A percentile compares a stretch with the other conserved stretches of the same genome.
phyloP scores from a whole-genome alignment of 2,797 vertebrate species.

The Gymnothorax javanicus region DNA sequence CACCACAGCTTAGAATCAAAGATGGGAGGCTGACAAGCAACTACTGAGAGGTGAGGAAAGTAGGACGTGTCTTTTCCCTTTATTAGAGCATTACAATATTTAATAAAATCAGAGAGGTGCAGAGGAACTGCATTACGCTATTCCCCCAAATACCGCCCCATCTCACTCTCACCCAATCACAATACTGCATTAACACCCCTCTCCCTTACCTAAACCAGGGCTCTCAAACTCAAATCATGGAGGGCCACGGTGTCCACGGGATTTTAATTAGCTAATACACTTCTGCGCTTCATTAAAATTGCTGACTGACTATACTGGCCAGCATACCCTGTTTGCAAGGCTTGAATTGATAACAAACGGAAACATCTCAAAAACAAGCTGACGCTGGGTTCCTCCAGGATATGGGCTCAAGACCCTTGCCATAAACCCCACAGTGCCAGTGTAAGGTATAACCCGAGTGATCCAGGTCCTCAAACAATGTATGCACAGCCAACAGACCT shows the following conservation, averaged over 20 bases:
- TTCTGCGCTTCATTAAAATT: too few species aligned
- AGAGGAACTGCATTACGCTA: not conserved
- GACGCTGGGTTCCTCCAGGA: too few species aligned
- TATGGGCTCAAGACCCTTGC: too few species aligned
- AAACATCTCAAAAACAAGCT: too few species aligned
- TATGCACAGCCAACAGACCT: not conserved
- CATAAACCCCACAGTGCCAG: not conserved
- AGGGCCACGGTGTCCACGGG: too few species aligned
- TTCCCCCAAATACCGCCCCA: not conserved
- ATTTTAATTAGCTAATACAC: too few species aligned
- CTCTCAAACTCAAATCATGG: too few species aligned
- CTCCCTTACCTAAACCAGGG: too few species aligned
- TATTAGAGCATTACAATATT: not conserved
- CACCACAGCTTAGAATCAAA: not conserved
- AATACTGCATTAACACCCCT: constrained; percentile 8
- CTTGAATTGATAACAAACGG: too few species aligned
- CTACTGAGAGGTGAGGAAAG: not conserved
- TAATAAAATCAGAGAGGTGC: not conserved
- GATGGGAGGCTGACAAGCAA: not conserved
- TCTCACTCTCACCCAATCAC: not conserved
- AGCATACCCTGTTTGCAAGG: too few species aligned
- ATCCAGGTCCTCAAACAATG: not conserved
- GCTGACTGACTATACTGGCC: too few species aligned
- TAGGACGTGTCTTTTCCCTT: constrained; percentile 4
- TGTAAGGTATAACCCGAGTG: not conserved